A percentile compares a stretch with the other conserved stretches of the same genome.
Conservation (phyloP, 2,113 vertebrate species). For the Syrmaticus mikado region DNA sequence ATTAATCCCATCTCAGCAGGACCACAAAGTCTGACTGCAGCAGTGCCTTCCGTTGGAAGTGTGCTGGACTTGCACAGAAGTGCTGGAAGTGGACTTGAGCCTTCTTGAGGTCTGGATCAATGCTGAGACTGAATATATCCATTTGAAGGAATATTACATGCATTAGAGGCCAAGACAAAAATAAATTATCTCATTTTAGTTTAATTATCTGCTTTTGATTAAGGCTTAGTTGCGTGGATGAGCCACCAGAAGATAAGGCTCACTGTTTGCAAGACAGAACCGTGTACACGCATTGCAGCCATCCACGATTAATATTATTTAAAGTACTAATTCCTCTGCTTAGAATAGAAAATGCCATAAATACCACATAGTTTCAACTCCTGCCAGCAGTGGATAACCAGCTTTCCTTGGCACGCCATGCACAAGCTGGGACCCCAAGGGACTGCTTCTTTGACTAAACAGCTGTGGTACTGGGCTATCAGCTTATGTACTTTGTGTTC, state of each 20-base stretch:
- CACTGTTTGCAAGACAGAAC: neutral
- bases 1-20: neutral
- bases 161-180: neutral
- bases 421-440: neutral
- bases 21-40: neutral
- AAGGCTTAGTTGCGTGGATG: rapidly evolving
- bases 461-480: neutral
- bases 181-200: neutral
- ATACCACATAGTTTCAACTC: slow-evolving; percentile 11
- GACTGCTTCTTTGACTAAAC: slow-evolving; percentile 18
- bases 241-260: neutral
- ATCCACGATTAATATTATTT: slow-evolving; percentile 8
- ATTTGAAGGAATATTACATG: neutral
- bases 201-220: neutral
- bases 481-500: neutral
- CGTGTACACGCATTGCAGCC: neutral
- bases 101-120: neutral
- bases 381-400: neutral
- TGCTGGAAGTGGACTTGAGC: neutral
- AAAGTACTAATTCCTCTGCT: slow-evolving; percentile 18
- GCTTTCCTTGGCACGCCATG: slow-evolving; percentile 39
- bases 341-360: slow-evolving; percentile 56
- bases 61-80: neutral
- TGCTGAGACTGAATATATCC: neutral
- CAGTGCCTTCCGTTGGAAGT: neutral